Evolutionary conservation across 2,113 vertebrate species (phyloP).

Genomic region (Blennius ocellaris): DNA sequence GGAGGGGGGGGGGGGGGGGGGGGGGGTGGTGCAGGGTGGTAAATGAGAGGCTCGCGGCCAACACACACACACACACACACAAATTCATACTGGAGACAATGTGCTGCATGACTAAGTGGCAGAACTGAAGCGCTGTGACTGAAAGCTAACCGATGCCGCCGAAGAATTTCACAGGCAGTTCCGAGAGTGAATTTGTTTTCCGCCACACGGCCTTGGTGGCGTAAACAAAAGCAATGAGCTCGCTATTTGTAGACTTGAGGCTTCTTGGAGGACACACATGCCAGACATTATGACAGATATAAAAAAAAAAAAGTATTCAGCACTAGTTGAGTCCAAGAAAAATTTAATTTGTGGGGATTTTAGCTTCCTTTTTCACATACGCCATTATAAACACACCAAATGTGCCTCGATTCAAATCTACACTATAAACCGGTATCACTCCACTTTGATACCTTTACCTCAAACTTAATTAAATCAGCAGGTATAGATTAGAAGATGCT

Average conservation of each 20-base stretch:
- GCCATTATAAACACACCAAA: neutral
- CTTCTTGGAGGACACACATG: neutral
- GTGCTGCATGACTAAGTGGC: constrained; percentile 52
- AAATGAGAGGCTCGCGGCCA: constrained; percentile 22
- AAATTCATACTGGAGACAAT: constrained; percentile 53
- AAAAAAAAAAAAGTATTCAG: neutral
- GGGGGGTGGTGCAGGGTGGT: neutral
- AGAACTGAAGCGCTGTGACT: constrained; percentile 45
- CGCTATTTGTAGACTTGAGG: neutral
- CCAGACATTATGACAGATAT: neutral
- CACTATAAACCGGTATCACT: too few species aligned
- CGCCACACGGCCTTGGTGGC: constrained; percentile 17
- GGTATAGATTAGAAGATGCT: neutral
- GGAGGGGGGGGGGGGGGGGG: too few species aligned
- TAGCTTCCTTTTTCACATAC: neutral
- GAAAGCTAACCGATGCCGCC: constrained; percentile 40
- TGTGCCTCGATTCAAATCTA: neutral
- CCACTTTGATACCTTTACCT: too few species aligned
- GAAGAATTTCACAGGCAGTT: constrained; percentile 58
- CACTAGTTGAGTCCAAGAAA: neutral
- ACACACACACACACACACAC: constrained; percentile 34
- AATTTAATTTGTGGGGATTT: neutral
- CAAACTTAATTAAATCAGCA: constrained; percentile 3
- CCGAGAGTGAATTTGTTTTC: constrained; percentile 28
- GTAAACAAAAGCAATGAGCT: constrained; percentile 39